Conservation (phyloP, 2,797 vertebrate genomes). For the Semotilus atromaculatus region DNA sequence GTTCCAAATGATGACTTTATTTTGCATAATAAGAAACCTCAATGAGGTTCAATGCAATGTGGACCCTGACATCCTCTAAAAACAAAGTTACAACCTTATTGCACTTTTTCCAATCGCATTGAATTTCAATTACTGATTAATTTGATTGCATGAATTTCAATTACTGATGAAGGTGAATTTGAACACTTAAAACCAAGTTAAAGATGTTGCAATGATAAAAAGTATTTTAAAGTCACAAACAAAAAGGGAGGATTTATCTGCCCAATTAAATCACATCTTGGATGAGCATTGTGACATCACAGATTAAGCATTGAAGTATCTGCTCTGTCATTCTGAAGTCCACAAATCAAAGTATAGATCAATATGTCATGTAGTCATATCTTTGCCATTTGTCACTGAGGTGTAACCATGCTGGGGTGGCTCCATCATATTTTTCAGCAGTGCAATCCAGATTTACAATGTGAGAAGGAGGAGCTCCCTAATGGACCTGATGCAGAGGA, state of each 20-base stretch:
- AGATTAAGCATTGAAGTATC: not conserved
- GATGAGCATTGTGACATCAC: not conserved
- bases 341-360: not conserved
- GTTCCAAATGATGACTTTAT: not conserved
- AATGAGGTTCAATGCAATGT: not conserved
- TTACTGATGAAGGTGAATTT: not conserved
- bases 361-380: not conserved
- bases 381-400: slow-evolving; percentile 23
- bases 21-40: not conserved
- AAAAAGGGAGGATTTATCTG: not conserved
- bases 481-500: slow-evolving; percentile 1
- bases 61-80: not conserved
- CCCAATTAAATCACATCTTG: not conserved
- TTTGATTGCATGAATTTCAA: not conserved
- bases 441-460: slow-evolving; percentile 20
- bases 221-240: not conserved
- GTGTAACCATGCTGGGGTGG: slow-evolving; percentile 31
- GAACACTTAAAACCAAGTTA: too few species aligned
- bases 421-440: slow-evolving; percentile 26
- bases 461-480: slow-evolving; percentile 6
- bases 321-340: slow-evolving; percentile 3
- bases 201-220: not conserved
- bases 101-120: not conserved
- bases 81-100: not conserved
- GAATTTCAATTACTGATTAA: not conserved